Conservation (phyloP, 1,140 invertebrate species). For the Macrosteles quadrilineatus region DNA sequence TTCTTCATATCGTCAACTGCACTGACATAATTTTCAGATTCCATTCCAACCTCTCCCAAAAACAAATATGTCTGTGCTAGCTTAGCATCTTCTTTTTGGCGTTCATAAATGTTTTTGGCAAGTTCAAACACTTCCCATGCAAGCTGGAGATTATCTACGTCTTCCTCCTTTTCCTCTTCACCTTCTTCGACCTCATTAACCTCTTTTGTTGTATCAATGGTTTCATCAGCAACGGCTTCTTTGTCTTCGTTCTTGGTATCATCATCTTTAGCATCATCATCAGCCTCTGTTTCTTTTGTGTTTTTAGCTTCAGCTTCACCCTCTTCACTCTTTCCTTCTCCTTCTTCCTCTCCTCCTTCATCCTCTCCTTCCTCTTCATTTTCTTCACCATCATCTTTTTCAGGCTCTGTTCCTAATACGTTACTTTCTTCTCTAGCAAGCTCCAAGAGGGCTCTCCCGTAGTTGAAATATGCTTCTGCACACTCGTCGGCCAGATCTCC, state of each 20-base stretch:
- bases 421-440: slow-evolving; percentile 77
- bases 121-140: slow-evolving; percentile 91
- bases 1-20: slow-evolving; percentile 74
- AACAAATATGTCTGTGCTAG: slow-evolving; percentile 76
- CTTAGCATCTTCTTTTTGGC: slow-evolving; percentile 56
- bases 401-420: slow-evolving; percentile 65
- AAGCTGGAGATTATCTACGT: slow-evolving; percentile 76
- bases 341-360: slow-evolving; percentile 49
- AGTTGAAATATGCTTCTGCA: slow-evolving; percentile 79
- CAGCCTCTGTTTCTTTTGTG: slow-evolving; percentile 47
- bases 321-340: slow-evolving; percentile 36
- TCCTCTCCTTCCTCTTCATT: slow-evolving; percentile 57
- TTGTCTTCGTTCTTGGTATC: slow-evolving; percentile 47
- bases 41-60: slow-evolving; percentile 79
- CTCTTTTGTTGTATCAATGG: slow-evolving; percentile 40
- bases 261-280: no score
- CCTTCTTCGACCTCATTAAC: slow-evolving; percentile 39
- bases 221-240: slow-evolving; percentile 21
- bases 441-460: slow-evolving; percentile 79
- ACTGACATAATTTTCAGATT: slow-evolving; percentile 79
- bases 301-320: slow-evolving; percentile 39
- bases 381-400: slow-evolving; percentile 55
- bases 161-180: slow-evolving; percentile 57
- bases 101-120: slow-evolving; percentile 73
- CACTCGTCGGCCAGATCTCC: slow-evolving; percentile 77